Evolutionary conservation across 64 coral and sea anemone genomes (phyloP).

Genomic region (Stichodactyla helianthus): DNA sequence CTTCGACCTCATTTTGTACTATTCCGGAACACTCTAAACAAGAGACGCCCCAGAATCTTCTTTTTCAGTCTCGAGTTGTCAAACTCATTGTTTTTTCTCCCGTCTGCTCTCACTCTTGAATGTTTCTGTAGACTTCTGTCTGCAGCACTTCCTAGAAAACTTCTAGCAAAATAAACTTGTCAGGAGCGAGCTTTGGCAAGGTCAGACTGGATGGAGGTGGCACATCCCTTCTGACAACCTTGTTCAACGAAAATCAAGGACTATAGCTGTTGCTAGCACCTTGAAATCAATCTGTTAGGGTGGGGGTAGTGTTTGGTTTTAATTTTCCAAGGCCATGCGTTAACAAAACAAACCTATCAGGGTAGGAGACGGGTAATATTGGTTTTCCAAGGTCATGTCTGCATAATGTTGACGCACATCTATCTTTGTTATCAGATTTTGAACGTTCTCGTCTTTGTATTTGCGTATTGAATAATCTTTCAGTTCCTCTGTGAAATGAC

Average conservation of each 20-base stretch:
- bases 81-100: not conserved
- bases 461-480: too few relatives aligned
- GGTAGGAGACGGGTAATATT: not conserved
- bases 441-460: too few relatives aligned
- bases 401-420: too few relatives aligned
- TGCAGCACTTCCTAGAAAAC: not conserved
- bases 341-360: not conserved
- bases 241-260: too few relatives aligned
- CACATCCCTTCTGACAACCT: too few relatives aligned
- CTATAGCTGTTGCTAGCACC: too few relatives aligned
- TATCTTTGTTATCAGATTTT: too few relatives aligned
- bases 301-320: too few relatives aligned
- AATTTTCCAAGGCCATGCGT: too few relatives aligned
- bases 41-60: not conserved
- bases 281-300: too few relatives aligned
- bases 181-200: not conserved
- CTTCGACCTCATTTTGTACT: not conserved
- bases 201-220: not conserved
- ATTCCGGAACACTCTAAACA: not conserved
- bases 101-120: not conserved
- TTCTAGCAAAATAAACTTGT: not conserved
- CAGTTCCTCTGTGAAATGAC: too few relatives aligned
- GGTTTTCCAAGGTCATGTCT: not conserved
- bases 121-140: not conserved
- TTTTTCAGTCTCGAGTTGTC: not conserved